Conservation (phyloP, 2,113 vertebrate species). For the Mesocricetus auratus region DNA sequence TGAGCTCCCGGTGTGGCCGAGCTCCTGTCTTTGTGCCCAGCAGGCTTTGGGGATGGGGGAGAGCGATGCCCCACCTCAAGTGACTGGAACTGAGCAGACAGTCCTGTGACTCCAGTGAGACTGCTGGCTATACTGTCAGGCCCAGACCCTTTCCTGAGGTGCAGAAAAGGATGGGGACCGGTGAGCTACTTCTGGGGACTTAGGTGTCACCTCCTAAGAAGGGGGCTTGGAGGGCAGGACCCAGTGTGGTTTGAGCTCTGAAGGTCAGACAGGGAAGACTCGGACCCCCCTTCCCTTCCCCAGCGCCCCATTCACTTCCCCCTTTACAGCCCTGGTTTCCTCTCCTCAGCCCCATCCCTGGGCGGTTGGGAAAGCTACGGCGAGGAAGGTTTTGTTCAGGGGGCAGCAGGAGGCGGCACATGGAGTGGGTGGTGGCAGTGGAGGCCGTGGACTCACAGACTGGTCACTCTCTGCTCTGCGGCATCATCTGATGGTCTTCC, state of each 20-base stretch:
- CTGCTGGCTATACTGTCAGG: neutral
- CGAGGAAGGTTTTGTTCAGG: neutral
- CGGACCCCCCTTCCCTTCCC: neutral
- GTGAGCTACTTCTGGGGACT: neutral
- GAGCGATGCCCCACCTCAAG: neutral
- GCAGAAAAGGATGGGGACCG: neutral
- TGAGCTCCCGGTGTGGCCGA: neutral
- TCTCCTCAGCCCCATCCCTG: neutral
- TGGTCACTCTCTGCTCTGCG: neutral
- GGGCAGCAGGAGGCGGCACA: neutral
- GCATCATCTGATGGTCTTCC: neutral
- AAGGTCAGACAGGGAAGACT: neutral
- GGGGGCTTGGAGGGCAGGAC: neutral
- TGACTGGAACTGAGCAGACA: too few species aligned
- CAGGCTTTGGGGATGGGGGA: neutral
- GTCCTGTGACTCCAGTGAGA: neutral
- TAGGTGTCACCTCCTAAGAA: neutral
- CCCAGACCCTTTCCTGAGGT: neutral
- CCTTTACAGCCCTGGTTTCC: neutral
- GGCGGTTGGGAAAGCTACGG: too few species aligned
- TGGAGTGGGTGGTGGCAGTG: too few species aligned
- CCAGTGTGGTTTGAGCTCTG: neutral
- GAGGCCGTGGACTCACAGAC: too few species aligned
- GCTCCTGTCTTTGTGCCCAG: neutral
- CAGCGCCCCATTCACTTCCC: neutral